phyloP scores from a whole-genome alignment of 2,888 invertebrate species.

The Uloborus plumipes region DNA sequence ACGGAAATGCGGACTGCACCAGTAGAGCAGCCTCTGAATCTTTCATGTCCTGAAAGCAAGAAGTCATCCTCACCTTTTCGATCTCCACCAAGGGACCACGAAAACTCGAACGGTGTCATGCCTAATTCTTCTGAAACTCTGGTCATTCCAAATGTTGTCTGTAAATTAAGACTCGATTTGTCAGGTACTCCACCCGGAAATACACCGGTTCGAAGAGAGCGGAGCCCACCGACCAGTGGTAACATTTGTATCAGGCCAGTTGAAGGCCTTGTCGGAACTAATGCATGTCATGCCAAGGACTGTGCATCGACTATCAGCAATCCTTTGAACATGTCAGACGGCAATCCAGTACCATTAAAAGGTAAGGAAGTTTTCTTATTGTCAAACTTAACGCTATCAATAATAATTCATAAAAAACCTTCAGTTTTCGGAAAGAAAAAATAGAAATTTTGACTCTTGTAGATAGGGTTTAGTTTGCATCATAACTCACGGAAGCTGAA shows the following conservation, averaged over 20 bases:
- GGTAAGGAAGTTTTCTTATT: constrained; percentile 17
- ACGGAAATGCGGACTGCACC: constrained; percentile 15
- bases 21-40: constrained; percentile 56
- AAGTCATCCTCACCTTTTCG: constrained; percentile 28
- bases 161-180: constrained; percentile 53
- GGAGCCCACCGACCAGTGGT: constrained; percentile 35
- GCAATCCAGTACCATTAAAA: constrained; percentile 32
- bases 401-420: too few species aligned
- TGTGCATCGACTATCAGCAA: constrained; percentile 17
- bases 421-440: too few species aligned
- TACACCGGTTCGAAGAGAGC: constrained; percentile 2
- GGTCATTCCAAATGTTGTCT: constrained; percentile 47
- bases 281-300: constrained; percentile 40
- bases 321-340: constrained; percentile 27
- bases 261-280: constrained; percentile 26
- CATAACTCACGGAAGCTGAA: too few species aligned
- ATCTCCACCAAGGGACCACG: constrained; percentile 22
- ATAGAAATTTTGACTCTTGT: too few species aligned
- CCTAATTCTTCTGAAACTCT: constrained; percentile 28
- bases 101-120: constrained; percentile 23
- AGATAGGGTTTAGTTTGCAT: too few species aligned
- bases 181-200: constrained; percentile 42
- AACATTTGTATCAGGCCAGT: constrained; percentile 32
- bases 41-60: constrained; percentile 55
- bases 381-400: too few species aligned